Evolutionary conservation across 35 echinoderm and acorn worm species (phyloP).

Genomic region (Anneissia japonica): DNA sequence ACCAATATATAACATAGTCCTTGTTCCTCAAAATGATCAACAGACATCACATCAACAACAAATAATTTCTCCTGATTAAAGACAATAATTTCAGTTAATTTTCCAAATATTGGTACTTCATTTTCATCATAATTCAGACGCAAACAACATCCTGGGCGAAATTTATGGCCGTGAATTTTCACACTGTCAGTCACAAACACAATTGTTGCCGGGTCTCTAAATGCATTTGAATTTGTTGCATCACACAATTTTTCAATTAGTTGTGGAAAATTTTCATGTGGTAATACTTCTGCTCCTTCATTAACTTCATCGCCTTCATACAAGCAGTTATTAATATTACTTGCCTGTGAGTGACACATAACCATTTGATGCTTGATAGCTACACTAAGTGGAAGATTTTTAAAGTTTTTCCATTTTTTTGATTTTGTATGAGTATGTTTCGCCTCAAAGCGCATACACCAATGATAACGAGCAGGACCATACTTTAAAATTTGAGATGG

Average conservation of each 20-base stretch:
- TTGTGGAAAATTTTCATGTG: constrained; percentile 14
- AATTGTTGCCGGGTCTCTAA: not conserved
- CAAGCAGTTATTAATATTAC: constrained; percentile 8
- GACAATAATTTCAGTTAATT: not conserved
- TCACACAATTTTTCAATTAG: not conserved
- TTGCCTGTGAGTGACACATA: constrained; percentile 47
- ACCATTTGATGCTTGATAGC: constrained; percentile 30
- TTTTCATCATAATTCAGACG: constrained; percentile 7
- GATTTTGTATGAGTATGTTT: constrained; percentile 27
- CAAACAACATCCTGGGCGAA: constrained; percentile 4
- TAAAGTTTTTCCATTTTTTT: constrained; percentile 50
- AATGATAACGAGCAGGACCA: constrained; percentile 24
- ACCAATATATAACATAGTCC: constrained; percentile 1
- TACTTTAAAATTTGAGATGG: constrained; percentile 28
- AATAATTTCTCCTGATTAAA: constrained; percentile 14
- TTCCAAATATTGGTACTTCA: constrained; percentile 14
- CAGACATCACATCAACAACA: constrained; percentile 1
- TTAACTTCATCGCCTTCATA: constrained; percentile 31
- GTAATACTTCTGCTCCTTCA: constrained; percentile 3
- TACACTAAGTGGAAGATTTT: constrained; percentile 38
- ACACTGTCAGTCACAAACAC: constrained; percentile 13
- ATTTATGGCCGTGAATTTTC: constrained; percentile 11
- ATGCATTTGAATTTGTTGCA: too few species aligned
- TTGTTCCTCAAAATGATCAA: too few species aligned
- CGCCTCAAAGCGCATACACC: constrained; percentile 40